These are phyloP conservation scores for Salpingus planirostris DNA, from an alignment of 2,888 invertebrate genomes.

Conservation along the genomic window DNA sequence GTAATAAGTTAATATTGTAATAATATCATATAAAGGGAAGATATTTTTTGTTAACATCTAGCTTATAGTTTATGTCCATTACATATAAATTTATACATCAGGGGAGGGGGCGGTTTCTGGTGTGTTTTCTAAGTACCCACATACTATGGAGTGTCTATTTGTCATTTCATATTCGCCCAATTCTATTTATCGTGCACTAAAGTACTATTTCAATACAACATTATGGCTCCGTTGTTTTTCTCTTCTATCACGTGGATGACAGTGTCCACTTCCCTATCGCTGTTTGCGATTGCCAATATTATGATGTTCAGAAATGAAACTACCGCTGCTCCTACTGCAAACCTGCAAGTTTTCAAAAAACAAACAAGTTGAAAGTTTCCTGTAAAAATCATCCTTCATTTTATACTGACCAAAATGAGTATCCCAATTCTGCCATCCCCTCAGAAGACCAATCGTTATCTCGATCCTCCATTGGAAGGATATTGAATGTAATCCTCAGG, in stretches of 20 bases:
- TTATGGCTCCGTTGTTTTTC: conserved; percentile 76
- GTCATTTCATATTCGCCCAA: too few relatives aligned
- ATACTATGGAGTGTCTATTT: too few relatives aligned
- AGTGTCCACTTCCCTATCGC: conserved; percentile 56
- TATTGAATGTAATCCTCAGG: conserved; percentile 70
- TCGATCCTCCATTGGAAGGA: conserved; percentile 70
- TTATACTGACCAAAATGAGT: conserved; percentile 72
- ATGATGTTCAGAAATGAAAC: conserved; percentile 65
- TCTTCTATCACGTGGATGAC: conserved; percentile 64
- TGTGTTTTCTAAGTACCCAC: too few relatives aligned
- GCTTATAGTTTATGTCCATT: too few relatives aligned
- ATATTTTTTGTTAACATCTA: too few relatives aligned
- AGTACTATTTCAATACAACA: too few relatives aligned
- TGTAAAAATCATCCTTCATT: background rate
- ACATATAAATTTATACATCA: too few relatives aligned
- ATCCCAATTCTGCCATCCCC: conserved; percentile 71
- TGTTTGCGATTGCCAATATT: conserved; percentile 63
- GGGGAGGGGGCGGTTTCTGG: too few relatives aligned
- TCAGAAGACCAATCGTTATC: conserved; percentile 76
- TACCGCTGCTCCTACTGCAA: conserved; percentile 62
- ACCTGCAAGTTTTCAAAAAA: conserved; percentile 43
- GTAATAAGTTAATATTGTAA: too few relatives aligned
- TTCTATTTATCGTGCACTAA: too few relatives aligned
- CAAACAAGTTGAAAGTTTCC: conserved; percentile 1
- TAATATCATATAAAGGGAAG: too few relatives aligned